Evolutionary conservation across 2,113 vertebrate genomes (phyloP).

Genomic region (Sebastes schlegelii): DNA sequence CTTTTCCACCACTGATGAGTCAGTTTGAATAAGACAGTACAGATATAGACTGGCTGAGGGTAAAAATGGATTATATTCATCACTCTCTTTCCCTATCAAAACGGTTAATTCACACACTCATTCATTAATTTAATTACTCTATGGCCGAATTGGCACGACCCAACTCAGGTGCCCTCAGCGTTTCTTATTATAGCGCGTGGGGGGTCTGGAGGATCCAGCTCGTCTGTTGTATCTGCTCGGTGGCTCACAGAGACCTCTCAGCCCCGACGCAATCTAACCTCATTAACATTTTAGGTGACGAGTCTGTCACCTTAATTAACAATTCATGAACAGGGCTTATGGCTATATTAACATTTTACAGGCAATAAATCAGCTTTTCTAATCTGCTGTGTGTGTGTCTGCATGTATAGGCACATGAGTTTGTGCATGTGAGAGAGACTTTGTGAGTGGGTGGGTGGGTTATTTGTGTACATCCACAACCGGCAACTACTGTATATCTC

Average conservation of each 20-base stretch:
- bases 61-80: slow-evolving; percentile 53
- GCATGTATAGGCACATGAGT: slow-evolving; percentile 16
- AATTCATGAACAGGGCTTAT: slow-evolving; percentile 83
- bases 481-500: neutral
- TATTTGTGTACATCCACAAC: slow-evolving; percentile 56
- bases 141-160: slow-evolving; percentile 42
- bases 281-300: slow-evolving; percentile 87
- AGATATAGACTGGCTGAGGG: neutral
- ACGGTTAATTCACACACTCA: slow-evolving; percentile 57
- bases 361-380: slow-evolving; percentile 79
- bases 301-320: slow-evolving; percentile 81
- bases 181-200: slow-evolving; percentile 63
- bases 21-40: neutral
- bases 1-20: neutral
- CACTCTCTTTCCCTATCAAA: slow-evolving; percentile 42
- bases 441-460: slow-evolving; percentile 11
- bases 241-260: slow-evolving; percentile 70
- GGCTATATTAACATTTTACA: slow-evolving; percentile 86
- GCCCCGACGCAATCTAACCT: slow-evolving; percentile 77
- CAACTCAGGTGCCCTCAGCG: slow-evolving; percentile 67
- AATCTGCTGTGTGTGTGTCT: slow-evolving; percentile 58
- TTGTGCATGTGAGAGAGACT: slow-evolving; percentile 31
- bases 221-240: slow-evolving; percentile 79
- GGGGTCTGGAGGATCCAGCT: slow-evolving; percentile 68
- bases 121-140: slow-evolving; percentile 70